A percentile compares a stretch with the other conserved stretches of the same genome.
phyloP scores from a whole-genome alignment of 1,140 invertebrate genomes.

The Drosophila mayri region DNA sequence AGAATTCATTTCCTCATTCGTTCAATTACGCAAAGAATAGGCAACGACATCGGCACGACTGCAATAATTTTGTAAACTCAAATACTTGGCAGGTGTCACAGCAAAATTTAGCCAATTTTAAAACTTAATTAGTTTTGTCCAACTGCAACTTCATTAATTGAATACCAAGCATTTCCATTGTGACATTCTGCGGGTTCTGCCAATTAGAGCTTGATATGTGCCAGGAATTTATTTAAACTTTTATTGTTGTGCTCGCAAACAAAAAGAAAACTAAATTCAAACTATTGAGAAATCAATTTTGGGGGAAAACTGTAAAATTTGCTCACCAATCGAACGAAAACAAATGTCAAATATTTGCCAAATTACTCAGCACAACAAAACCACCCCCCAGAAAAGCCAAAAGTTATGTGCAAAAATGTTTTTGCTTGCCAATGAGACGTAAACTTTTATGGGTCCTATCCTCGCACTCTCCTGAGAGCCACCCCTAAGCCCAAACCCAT shows the following conservation, averaged over 20 bases:
- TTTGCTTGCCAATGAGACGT: constrained; percentile 73
- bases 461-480: background rate
- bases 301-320: constrained; percentile 10
- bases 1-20: constrained; percentile 56
- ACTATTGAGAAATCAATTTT: constrained; percentile 25
- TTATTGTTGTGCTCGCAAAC: constrained; percentile 18
- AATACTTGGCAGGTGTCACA: constrained; percentile 47
- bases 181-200: constrained; percentile 35
- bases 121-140: constrained; percentile 61
- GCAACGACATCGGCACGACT: background rate
- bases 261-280: background rate
- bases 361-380: constrained; percentile 51
- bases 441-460: constrained; percentile 44
- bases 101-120: constrained; percentile 12
- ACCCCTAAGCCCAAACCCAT: constrained; percentile 2
- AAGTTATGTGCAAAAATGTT: constrained; percentile 66
- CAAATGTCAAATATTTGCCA: constrained; percentile 55
- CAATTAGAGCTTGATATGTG: constrained; percentile 52
- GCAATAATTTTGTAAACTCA: constrained; percentile 34
- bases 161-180: constrained; percentile 24
- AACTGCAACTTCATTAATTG: background rate
- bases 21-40: constrained; percentile 41
- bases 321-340: constrained; percentile 22
- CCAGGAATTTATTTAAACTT: constrained; percentile 2
- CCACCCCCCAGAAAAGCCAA: constrained; percentile 1